phyloP scores from a whole-genome alignment of 1,140 invertebrate genomes.

The Diplogasteroides magnus region DNA sequence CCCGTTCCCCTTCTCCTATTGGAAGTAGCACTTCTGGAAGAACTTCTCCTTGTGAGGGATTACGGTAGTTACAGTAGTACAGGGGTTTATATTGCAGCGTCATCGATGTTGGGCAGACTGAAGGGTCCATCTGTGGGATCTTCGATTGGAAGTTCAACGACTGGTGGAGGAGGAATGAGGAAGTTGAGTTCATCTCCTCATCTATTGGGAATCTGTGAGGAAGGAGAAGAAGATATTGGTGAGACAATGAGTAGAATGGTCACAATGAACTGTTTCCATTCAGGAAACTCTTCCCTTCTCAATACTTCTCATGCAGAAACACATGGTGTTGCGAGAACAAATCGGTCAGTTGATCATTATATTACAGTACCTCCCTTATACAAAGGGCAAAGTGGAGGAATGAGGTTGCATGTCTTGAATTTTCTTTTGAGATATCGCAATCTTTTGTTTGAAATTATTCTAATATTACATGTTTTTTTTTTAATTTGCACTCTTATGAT shows the following conservation, averaged over 20 bases:
- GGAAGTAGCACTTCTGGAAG: constrained; percentile 26
- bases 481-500: too few relatives aligned
- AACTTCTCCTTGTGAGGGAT: constrained; percentile 21
- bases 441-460: too few relatives aligned
- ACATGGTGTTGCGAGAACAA: constrained; percentile 12
- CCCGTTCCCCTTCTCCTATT: constrained; percentile 28
- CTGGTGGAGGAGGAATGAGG: constrained; percentile 38
- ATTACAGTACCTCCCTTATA: too few relatives aligned
- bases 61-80: background rate
- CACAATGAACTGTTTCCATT: too few relatives aligned
- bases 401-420: too few relatives aligned
- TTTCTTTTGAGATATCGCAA: too few relatives aligned
- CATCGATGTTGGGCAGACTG: constrained; percentile 34
- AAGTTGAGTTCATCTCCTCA: constrained; percentile 52
- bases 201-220: constrained; percentile 50
- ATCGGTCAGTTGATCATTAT: constrained; percentile 11
- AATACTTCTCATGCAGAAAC: constrained; percentile 4
- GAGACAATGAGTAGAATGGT: too few relatives aligned
- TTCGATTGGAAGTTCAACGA: constrained; percentile 7
- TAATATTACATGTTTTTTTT: too few relatives aligned
- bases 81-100: constrained; percentile 10
- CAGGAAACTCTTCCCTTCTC: too few relatives aligned
- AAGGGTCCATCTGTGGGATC: constrained; percentile 37
- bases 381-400: too few relatives aligned
- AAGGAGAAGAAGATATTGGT: constrained; percentile 24